These are phyloP conservation scores for Syngnathus typhle DNA, from an alignment of 2,113 vertebrate genomes.

Conservation along the genomic window DNA sequence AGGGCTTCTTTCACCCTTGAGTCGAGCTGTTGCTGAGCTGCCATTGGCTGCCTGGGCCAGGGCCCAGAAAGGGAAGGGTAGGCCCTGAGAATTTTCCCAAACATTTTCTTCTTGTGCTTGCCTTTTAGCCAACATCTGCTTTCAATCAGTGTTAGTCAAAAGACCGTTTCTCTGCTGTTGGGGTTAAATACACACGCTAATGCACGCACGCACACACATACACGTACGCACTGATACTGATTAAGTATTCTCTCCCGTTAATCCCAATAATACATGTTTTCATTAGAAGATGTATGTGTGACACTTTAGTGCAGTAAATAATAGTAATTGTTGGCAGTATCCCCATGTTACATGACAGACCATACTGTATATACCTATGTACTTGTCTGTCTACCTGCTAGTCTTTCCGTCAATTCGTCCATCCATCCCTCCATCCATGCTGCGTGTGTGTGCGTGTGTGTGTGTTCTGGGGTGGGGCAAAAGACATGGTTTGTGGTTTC, in stretches of 20 bases:
- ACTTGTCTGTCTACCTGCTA: background rate
- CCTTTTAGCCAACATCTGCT: constrained; percentile 76
- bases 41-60: constrained; percentile 68
- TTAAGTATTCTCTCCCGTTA: background rate
- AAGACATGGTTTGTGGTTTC: constrained; percentile 2
- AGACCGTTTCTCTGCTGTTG: constrained; percentile 53
- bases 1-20: constrained; percentile 40
- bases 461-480: constrained; percentile 6
- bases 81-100: constrained; percentile 78
- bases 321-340: background rate
- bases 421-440: background rate
- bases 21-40: constrained; percentile 27
- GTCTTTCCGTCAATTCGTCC: background rate
- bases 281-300: background rate
- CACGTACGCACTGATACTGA: constrained; percentile 13
- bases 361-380: background rate
- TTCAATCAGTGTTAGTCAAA: constrained; percentile 71
- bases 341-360: background rate
- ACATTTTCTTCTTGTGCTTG: constrained; percentile 61
- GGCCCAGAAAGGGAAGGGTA: constrained; percentile 71
- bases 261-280: background rate
- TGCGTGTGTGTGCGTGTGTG: background rate
- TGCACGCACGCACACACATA: constrained; percentile 24
- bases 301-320: background rate
- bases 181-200: constrained; percentile 31